These are phyloP conservation scores for Cryptoblepharus egeriae DNA, from an alignment of 2,797 vertebrate species.

Conservation along the genomic window DNA sequence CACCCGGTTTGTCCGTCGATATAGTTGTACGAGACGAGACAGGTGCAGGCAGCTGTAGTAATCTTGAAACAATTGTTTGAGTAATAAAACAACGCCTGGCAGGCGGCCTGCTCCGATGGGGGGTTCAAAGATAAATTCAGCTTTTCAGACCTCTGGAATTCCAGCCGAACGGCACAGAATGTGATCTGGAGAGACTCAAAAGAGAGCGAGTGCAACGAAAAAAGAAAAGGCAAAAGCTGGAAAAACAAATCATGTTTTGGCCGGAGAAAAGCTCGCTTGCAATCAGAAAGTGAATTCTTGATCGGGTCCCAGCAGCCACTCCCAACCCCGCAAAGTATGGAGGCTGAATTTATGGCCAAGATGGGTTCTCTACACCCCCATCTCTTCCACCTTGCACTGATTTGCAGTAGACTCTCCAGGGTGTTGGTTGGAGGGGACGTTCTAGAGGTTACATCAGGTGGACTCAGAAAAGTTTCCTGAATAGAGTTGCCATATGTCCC, in stretches of 20 bases:
- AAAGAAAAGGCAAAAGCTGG: neutral
- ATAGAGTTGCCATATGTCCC: too few relatives aligned
- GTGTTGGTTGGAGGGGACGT: neutral
- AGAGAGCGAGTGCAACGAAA: slow-evolving; percentile 37
- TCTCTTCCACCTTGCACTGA: slow-evolving; percentile 54
- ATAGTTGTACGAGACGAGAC: slow-evolving; percentile 56
- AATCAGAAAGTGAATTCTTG: slow-evolving; percentile 59
- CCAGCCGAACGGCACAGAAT: slow-evolving; percentile 43
- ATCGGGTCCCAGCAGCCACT: slow-evolving; percentile 57
- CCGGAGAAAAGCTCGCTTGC: slow-evolving; percentile 50
- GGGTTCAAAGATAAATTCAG: slow-evolving; percentile 21
- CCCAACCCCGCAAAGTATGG: slow-evolving; percentile 59
- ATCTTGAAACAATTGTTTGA: slow-evolving; percentile 59
- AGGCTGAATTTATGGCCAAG: slow-evolving; percentile 60
- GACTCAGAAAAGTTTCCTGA: neutral
- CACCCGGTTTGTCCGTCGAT: slow-evolving; percentile 27
- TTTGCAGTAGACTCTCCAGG: slow-evolving; percentile 45
- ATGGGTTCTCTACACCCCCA: slow-evolving; percentile 53
- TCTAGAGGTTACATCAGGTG: neutral
- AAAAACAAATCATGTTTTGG: slow-evolving; percentile 21
- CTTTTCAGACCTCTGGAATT: slow-evolving; percentile 41
- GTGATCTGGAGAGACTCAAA: slow-evolving; percentile 41
- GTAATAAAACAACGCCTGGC: slow-evolving; percentile 46
- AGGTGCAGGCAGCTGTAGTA: slow-evolving; percentile 62
- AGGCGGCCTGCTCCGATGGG: neutral